Base-by-base conservation (phyloP, 2,888 invertebrate species). In the Epiblema foenella region DNA sequence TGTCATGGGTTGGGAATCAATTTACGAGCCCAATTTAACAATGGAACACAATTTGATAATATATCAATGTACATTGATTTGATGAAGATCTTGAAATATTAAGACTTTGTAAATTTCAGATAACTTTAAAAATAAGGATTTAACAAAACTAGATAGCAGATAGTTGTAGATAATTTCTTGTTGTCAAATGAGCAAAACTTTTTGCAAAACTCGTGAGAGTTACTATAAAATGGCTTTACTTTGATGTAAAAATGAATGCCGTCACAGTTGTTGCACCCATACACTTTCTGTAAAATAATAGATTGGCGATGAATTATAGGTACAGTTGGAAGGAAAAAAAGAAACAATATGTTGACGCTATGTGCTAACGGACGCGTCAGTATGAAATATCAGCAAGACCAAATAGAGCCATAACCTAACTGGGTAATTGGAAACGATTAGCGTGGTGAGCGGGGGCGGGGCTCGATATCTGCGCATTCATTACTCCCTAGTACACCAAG, bases 341-440 rank as follows among this genome's bases (percentile, higher is more conserved):
- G 46, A 8, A 46, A 1, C n/a, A n/a, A 15, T 39, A 46, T 46
- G 46, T n/a, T 46, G n/a, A 46, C n/a, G n/a, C 9, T 33, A 33
- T 33, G 33, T 3, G 33, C 33, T 33, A 33, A 33, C 33, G 33
- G n/a, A 46, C 15, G 46, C 46, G n/a, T 12, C 46, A 33, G 69
- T 46, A 60, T 60, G 49, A 42, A 54, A 56, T 51, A 56, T 24
- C 67, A 67, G 57, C 66, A 67, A 52, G 59, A 59, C 29, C 73
- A 73, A 74, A 74, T 73, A 70, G 65, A 74, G 70, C 68, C 73
- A 68, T 74, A 62, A 52, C 51, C 63, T 66, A 56, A 74, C 74
- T 59, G 69, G 64, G 76, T 77, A 78, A 78, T 77, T 77, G 75
- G 71, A 75, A 75, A 65, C 77, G 77, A 78, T 78, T 77, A 78